phyloP scores from a whole-genome alignment of 1,140 invertebrate genomes.

The Popillia japonica region DNA sequence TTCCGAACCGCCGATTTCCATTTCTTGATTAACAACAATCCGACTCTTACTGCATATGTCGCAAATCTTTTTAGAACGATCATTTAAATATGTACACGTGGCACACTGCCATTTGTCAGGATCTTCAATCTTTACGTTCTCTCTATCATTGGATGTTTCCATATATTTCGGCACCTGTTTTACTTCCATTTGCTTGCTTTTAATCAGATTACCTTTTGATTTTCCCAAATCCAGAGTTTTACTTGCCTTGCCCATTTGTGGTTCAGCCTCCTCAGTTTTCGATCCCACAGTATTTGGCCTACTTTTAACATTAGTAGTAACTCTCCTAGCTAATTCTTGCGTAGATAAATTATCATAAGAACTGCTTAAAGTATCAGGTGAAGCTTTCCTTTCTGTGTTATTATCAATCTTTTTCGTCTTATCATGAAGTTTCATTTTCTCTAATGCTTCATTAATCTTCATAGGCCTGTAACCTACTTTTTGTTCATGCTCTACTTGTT shows the following conservation, averaged over 20 bases:
- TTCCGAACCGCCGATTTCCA: constrained; percentile 77
- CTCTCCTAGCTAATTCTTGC: constrained; percentile 41
- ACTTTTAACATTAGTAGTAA: constrained; percentile 32
- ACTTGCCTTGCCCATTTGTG: constrained; percentile 58
- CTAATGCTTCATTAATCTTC: constrained; percentile 65
- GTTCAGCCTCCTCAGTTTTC: constrained; percentile 19
- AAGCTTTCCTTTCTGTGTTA: constrained; percentile 18
- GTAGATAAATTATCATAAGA: constrained; percentile 52
- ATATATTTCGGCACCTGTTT: background rate
- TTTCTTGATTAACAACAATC: constrained; percentile 67
- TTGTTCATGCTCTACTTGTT: constrained; percentile 57
- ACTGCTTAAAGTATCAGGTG: constrained; percentile 43
- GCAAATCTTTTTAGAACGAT: constrained; percentile 67
- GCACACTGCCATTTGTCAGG: constrained; percentile 70
- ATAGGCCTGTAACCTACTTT: constrained; percentile 62
- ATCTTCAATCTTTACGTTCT: background rate
- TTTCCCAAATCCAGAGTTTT: constrained; percentile 61
- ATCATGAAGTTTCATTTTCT: constrained; percentile 63
- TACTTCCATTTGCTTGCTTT: background rate
- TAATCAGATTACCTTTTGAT: constrained; percentile 39
- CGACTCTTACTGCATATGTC: constrained; percentile 80
- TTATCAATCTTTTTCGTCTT: constrained; percentile 56
- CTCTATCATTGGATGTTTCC: background rate
- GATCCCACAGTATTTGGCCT: background rate
- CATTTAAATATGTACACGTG: constrained; percentile 77